Evolutionary conservation across 2,797 vertebrate genomes (phyloP), one percentile per base, ranked within the genome.

Genomic region (Bovichtus variegatus): DNA sequence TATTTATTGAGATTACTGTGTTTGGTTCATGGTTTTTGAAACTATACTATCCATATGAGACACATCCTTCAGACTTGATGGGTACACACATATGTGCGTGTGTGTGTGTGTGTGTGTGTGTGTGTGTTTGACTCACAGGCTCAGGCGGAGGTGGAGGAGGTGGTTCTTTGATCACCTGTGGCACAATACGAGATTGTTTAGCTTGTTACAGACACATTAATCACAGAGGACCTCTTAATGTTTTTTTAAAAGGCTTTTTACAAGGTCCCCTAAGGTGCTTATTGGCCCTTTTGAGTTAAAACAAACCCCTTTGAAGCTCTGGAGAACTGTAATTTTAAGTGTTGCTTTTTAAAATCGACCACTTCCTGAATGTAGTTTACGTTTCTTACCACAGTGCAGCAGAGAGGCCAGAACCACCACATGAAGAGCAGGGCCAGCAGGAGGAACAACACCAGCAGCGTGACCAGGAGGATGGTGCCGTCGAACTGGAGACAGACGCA

Each of bases 381-480:
- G 59, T 60, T 38, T 87, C 94, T 95, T 87, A 97, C 97, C 93
- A 96, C 93, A 9, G 94, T 97, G 93, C 94, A 95, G 85, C 95
- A 97, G 19, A 96, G 93, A 16, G 95, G 94, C 96, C 96, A 97
- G 91, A 96, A 93, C 95, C 95, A 97, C 94, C 96, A 97, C 87
- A 96, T 92, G 74, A 96, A 91, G 62, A 95, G 88, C 76, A 96
- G 84, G 7, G 89, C 85, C 66, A 96, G 59, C 70, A 97, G 86
- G 34, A 98, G 92, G 88, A 97, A 96, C 46, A 97, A 88, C 58
- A 97, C 95, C 89, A 97, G 92, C 71, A 98, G 92, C 5, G 95
- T 96, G 85, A 97, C 96, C 76, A 98, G 94, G 54, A 98, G 96
- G 34, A 98, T 96, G 78, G 96, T 97, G 19, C 97, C 97, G 58